These are phyloP conservation scores for Spinus pinus DNA, from an alignment of 2,797 vertebrate genomes.

Conservation along the genomic window DNA sequence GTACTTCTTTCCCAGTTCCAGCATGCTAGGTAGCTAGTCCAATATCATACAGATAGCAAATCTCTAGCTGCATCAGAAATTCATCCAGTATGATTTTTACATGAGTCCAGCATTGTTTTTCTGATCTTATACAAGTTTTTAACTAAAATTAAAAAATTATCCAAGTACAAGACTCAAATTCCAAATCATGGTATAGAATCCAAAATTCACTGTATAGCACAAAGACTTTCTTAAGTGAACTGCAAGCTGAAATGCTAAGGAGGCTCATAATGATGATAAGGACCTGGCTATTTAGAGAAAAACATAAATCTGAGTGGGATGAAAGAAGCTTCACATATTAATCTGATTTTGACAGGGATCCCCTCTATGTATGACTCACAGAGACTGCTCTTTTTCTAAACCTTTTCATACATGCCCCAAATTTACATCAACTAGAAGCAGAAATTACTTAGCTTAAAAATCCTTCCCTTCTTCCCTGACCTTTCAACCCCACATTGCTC, in stretches of 20 bases:
- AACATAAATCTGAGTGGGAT: not conserved
- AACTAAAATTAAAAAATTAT: not conserved
- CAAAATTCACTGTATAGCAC: not conserved
- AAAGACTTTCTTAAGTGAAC: not conserved
- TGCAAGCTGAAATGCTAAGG: not conserved
- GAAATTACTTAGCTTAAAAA: not conserved
- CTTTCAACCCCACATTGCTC: not conserved
- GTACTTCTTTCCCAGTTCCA: not conserved
- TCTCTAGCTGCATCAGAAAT: not conserved
- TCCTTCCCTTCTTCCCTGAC: not conserved
- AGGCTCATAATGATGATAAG: not conserved
- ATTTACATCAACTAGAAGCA: not conserved
- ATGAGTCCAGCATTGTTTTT: not conserved
- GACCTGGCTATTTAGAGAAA: not conserved
- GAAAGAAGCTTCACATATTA: not conserved
- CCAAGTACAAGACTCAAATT: not conserved
- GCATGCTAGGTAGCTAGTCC: not conserved
- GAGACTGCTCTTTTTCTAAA: not conserved
- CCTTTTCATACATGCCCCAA: not conserved
- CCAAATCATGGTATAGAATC: not conserved
- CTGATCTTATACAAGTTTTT: not conserved
- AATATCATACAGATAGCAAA: not conserved
- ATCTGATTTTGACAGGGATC: not conserved
- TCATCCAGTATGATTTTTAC: not conserved
- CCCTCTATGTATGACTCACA: not conserved